Base-by-base conservation (phyloP, 2,797 vertebrate genomes). In the Cryptoblepharus egeriae region DNA sequence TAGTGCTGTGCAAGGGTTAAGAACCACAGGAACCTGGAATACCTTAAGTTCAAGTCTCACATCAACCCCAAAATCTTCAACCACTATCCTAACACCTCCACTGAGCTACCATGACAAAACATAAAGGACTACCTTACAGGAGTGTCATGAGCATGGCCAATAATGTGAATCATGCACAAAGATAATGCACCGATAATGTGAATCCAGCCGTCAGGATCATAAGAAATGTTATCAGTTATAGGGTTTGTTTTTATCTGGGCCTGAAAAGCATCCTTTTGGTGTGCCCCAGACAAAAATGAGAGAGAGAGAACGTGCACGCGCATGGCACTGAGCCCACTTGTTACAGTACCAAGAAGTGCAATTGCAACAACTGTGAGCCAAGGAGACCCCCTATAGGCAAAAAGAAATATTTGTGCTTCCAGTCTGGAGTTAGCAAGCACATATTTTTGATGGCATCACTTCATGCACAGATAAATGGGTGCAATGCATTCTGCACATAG, bases 1-100 rank as follows among this genome's bases (percentile, higher is more conserved):
- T 5, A 10, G 24, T 8, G 22, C 18, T 7, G n/a, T 12, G 28
- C 12, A 15, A n/a, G 11, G 28, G 74, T 42, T 49, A 13, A 49
- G 28, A 74, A 35, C n/a, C 12, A 39, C 10, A 15, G 13, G 52
- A 49, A 65, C 11, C 20, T 22, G 32, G 12, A 16, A 61, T 4
- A 4, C 60, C 37, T 2, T 58, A 7, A 13, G n/a, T 16, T 72
- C 57, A 49, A 26, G 45, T 72, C 58, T 28, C 76, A 55, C 9
- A n/a, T 37, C 57, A 18, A 20, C 58, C 2, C 16, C 1, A 11
- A 42, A 45, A 2, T 3, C 49, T 52, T 52, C 10, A 52, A 75
- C 82, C 83, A 65, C 45, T 65, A 79, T 61, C 84, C 68, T 69
- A 73, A 18, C 28, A 49, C 28, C 70, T n/a, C 71, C 20, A 11